Evolutionary conservation across 2,113 vertebrate species (phyloP).

Genomic region (Tamias sibiricus): DNA sequence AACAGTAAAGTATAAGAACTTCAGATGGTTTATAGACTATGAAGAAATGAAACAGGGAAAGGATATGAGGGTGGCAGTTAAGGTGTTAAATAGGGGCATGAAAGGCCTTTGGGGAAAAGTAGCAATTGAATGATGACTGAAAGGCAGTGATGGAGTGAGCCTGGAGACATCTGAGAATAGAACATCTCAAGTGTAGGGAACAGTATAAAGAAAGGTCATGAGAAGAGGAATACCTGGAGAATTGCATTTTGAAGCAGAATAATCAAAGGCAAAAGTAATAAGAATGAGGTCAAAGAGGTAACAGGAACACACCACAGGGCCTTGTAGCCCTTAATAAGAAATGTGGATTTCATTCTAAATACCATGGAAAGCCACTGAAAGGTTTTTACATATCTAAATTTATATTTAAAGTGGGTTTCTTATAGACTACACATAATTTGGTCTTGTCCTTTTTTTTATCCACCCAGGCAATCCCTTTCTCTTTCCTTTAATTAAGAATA

Average conservation of each 20-base stretch:
- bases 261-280: neutral
- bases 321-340: neutral
- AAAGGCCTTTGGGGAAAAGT: neutral
- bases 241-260: neutral
- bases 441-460: neutral
- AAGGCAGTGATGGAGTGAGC: neutral
- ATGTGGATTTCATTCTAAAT: neutral
- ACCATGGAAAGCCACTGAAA: neutral
- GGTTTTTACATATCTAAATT: neutral
- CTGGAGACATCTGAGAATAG: neutral
- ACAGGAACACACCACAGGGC: neutral
- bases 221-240: neutral
- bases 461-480: neutral
- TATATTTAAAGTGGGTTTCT: neutral
- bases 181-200: neutral
- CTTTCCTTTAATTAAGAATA: neutral
- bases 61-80: neutral
- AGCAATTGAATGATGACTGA: neutral
- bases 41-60: neutral
- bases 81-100: neutral
- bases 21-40: neutral
- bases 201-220: neutral
- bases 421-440: neutral
- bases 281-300: neutral
- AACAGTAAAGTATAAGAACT: neutral